Percentiles rank a stretch among this genome's conserved stretches.
These are phyloP conservation scores for Limnephilus auricula DNA, from an alignment of 2,888 invertebrate species.

Conservation along the genomic window DNA sequence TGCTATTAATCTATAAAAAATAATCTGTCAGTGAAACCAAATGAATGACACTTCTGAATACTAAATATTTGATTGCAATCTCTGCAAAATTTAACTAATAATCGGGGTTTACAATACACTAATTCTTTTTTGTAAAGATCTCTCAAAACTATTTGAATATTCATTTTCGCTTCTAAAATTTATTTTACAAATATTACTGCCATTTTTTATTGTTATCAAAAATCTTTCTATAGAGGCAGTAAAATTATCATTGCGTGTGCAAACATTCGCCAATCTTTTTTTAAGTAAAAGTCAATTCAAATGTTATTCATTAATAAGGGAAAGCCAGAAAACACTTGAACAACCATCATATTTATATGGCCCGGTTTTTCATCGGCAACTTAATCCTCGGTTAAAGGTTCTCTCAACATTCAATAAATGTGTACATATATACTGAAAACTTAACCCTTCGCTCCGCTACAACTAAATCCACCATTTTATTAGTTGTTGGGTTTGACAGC, in stretches of 20 bases:
- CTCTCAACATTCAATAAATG: background rate
- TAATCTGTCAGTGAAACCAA: background rate
- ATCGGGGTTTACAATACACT: background rate
- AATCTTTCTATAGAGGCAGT: background rate
- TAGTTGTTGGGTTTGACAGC: too few relatives aligned
- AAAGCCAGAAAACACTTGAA: background rate
- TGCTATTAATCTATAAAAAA: background rate
- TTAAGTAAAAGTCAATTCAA: background rate
- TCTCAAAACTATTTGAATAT: background rate
- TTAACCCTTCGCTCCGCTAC: background rate
- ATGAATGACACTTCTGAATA: background rate
- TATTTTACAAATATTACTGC: background rate
- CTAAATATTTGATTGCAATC: background rate
- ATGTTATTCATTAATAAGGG: background rate
- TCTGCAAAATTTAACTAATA: background rate
- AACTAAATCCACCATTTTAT: too few relatives aligned
- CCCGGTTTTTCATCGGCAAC: background rate
- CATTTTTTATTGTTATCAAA: background rate
- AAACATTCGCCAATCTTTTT: conserved; percentile 2
- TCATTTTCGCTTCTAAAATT: background rate
- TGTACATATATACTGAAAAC: background rate
- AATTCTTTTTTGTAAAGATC: background rate
- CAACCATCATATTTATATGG: background rate
- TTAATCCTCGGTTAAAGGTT: background rate
- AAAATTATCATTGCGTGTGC: background rate